Evolutionary conservation across 2,797 vertebrate genomes (phyloP).

Genomic region (Spheniscus humboldti): DNA sequence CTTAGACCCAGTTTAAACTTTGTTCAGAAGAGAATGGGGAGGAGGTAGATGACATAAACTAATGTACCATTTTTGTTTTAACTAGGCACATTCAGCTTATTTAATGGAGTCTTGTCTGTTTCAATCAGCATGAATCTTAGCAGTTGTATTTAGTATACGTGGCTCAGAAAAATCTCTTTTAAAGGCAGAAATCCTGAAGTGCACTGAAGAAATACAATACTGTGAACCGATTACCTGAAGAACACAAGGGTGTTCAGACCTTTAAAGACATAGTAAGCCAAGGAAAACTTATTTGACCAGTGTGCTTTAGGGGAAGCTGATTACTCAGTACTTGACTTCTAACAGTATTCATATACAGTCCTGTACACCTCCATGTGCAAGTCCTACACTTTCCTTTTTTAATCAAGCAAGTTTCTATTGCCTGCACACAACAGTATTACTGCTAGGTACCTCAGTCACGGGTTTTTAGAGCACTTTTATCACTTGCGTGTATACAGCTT

Average conservation of each 20-base stretch:
- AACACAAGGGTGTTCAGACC: background rate
- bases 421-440: background rate
- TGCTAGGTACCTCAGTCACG: background rate
- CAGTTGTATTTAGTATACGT: background rate
- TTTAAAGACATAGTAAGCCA: background rate
- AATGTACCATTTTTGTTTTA: background rate
- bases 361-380: background rate
- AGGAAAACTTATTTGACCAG: background rate
- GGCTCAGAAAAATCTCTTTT: background rate
- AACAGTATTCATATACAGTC: background rate
- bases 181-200: background rate
- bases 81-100: background rate
- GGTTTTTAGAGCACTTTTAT: background rate
- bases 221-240: background rate
- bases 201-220: background rate
- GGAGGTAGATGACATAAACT: background rate
- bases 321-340: background rate
- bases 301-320: background rate
- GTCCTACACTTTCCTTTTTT: background rate
- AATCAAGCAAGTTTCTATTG: background rate
- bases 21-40: background rate
- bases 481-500: background rate
- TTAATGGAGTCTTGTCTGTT: background rate
- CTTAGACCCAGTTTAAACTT: background rate
- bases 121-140: background rate